Evolutionary conservation across 2,113 vertebrate genomes (phyloP).

Genomic region (Phalacrocorax carbo): DNA sequence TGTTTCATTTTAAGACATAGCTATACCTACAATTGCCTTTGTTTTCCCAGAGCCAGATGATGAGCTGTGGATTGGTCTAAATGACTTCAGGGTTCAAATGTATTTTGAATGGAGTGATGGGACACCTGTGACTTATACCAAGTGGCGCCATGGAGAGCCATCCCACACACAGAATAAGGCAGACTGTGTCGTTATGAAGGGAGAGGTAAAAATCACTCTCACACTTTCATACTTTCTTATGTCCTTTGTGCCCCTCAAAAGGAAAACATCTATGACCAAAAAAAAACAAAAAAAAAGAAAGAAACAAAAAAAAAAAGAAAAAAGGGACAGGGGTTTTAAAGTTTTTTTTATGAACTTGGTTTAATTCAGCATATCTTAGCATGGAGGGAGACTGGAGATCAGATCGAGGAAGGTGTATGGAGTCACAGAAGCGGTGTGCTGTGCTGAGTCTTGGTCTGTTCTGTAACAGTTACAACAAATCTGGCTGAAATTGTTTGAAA

Average conservation of each 20-base stretch:
- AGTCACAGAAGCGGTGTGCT: neutral
- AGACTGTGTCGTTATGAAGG: conserved; percentile 87
- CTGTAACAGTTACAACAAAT: neutral
- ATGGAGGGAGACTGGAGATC: neutral
- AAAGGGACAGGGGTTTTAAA: neutral
- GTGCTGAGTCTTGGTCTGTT: neutral
- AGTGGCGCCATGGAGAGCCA: conserved; percentile 85
- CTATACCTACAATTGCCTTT: neutral
- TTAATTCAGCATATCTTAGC: neutral
- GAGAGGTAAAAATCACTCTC: conserved; percentile 78
- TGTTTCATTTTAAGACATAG: neutral
- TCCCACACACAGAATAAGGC: conserved; percentile 80
- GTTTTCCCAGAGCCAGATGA: conserved; percentile 77
- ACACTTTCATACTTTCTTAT: neutral
- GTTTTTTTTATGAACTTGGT: neutral
- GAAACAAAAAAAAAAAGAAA: neutral
- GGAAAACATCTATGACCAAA: neutral
- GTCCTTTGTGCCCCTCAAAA: neutral
- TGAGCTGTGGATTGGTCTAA: conserved; percentile 91
- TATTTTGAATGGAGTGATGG: conserved; percentile 94
- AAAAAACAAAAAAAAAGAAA: neutral
- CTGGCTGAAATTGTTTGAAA: neutral
- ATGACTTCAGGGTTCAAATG: conserved; percentile 84
- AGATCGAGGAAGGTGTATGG: neutral
- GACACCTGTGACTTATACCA: conserved; percentile 87